Base-by-base conservation (phyloP, 2,797 vertebrate species). In the Syngnathus acus region DNA sequence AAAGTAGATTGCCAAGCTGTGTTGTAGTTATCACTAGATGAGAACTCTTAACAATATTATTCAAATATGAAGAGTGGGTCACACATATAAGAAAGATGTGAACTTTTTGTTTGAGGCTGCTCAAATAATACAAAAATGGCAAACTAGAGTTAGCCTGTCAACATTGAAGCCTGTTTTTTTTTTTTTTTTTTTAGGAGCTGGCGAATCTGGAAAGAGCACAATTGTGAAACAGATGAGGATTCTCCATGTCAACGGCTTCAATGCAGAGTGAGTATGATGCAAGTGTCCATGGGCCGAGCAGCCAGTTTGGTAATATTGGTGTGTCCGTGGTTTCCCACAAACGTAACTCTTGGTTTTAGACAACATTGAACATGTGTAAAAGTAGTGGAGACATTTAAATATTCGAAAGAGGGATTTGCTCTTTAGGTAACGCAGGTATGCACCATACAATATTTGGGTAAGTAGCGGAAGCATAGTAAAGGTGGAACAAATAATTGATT, bases 211-310 rank as follows among this genome's bases (percentile, higher is more conserved):
- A 87, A 98, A 98, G 91, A 98, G 96, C 92, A 98, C 96, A 88
- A 98, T 98, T 83, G 96, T 98, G 75, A 98, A 99, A 83, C 96
- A 99, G 84, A 99, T 99, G 96, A 90, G 94, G 85, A 99, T 99
- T 83, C 90, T 99, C 67, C 96, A 99, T 81, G 96, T 99, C 85
- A 98, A 99, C 78, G 96, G 96, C 89, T 98, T 98, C 92, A 98
- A 98, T 91, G 94, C 95, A 90, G 96, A 98, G 96, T 98, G 91
- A 97, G 96, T 94, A 80, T 83, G n/a, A 39, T 42, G 13, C 17
- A 11, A 11, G 38, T 57, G 11, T 57, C 16, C 23, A 2, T 11
- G 23, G 23, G 53, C 23, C 14, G 23, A 26, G 51, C 21, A 23
- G 10, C 51, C 10, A 11, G 6, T 45, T 45, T 50, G 47, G 19